A percentile compares a stretch with the other conserved stretches of the same genome.
Conservation (phyloP, 2,797 vertebrate genomes). For the Taeniopygia guttata region DNA sequence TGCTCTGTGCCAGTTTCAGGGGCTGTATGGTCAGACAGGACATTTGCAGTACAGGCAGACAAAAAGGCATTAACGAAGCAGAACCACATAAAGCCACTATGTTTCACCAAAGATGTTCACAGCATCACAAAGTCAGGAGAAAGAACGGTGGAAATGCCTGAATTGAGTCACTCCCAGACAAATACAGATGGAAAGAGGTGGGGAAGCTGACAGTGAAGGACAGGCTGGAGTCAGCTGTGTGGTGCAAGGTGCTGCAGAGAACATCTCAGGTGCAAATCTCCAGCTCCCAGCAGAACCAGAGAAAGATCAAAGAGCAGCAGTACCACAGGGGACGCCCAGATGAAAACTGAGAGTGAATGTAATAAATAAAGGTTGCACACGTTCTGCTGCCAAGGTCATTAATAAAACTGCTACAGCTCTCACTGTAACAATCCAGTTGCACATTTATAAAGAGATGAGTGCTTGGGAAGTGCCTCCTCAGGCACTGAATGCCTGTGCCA, state of each 20-base stretch:
- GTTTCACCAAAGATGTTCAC: not conserved
- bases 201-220: not conserved
- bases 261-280: not conserved
- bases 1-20: not conserved
- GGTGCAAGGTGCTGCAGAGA: not conserved
- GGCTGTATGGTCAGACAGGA: not conserved
- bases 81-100: not conserved
- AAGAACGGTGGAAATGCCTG: not conserved
- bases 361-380: not conserved
- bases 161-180: not conserved
- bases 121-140: not conserved
- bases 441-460: not conserved
- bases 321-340: not conserved
- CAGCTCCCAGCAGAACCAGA: not conserved
- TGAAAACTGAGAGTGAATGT: not conserved
- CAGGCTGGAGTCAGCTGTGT: not conserved
- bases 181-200: not conserved
- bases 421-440: not conserved
- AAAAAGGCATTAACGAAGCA: not conserved
- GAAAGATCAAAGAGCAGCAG: not conserved
- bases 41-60: not conserved
- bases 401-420: not conserved
- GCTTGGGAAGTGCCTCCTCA: not conserved
- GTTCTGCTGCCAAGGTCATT: not conserved
- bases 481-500: accelerated